phyloP scores from a whole-genome alignment of 2,888 invertebrate genomes.

The Plagodis pulveraria region DNA sequence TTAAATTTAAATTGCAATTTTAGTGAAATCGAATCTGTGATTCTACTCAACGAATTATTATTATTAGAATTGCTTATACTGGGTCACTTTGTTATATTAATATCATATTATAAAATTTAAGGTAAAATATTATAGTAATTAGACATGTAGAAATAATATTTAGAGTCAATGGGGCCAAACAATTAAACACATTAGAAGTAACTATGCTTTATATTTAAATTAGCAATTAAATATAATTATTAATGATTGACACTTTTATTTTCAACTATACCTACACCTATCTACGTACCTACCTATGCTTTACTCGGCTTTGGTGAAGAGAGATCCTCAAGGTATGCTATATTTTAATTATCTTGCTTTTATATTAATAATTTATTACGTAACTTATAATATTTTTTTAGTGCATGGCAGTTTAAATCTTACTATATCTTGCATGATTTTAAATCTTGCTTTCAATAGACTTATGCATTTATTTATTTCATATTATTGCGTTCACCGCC shows the following conservation, averaged over 20 bases:
- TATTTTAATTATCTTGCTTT: slow-evolving; percentile 1
- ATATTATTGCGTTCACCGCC: too few relatives aligned
- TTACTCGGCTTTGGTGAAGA: slow-evolving; percentile 19
- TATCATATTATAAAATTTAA: too few relatives aligned
- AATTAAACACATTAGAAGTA: slow-evolving; percentile 7
- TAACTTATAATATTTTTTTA: background rate
- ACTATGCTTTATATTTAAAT: slow-evolving; percentile 3
- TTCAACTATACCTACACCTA: background rate
- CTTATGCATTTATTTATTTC: too few relatives aligned
- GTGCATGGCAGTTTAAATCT: slow-evolving; percentile 1
- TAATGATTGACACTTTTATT: slow-evolving; percentile 17
- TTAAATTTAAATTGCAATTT: too few relatives aligned
- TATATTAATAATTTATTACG: background rate
- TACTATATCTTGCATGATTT: too few relatives aligned
- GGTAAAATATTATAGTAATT: too few relatives aligned
- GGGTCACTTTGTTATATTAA: too few relatives aligned
- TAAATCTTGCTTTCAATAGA: too few relatives aligned
- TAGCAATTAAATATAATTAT: slow-evolving; percentile 18
- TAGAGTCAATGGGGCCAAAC: background rate
- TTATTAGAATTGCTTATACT: too few relatives aligned
- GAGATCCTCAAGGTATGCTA: slow-evolving; percentile 13
- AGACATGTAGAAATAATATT: background rate
- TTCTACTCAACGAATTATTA: too few relatives aligned
- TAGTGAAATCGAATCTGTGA: too few relatives aligned
- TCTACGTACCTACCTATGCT: slow-evolving; percentile 6